These are phyloP conservation scores for Phyllostomus hastatus DNA, from an alignment of 2,113 vertebrate genomes.

Conservation along the genomic window DNA sequence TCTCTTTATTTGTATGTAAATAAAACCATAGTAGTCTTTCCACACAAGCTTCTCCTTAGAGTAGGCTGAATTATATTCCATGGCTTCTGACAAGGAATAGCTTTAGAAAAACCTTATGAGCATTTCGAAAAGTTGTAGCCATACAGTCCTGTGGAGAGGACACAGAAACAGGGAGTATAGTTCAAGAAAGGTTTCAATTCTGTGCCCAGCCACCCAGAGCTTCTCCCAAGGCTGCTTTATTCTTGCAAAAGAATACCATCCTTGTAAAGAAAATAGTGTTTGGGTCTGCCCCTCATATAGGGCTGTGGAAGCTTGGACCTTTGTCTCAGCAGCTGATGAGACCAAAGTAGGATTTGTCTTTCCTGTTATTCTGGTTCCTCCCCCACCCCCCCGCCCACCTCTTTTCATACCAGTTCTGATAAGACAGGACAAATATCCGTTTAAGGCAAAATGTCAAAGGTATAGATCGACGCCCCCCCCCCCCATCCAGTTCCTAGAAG, in stretches of 20 bases:
- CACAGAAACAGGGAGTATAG: neutral
- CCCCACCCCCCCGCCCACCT: neutral
- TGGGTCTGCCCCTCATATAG: neutral
- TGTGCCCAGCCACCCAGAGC: neutral
- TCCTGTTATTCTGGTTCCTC: neutral
- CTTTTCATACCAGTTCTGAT: neutral
- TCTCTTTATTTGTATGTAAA: neutral
- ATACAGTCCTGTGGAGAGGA: neutral
- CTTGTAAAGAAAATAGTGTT: neutral
- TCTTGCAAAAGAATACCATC: neutral
- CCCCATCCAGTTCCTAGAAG: neutral
- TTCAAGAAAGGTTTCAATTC: neutral
- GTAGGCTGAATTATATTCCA: neutral
- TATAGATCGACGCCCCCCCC: neutral
- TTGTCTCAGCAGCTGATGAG: neutral
- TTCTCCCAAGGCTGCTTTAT: neutral
- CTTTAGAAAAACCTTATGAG: neutral
- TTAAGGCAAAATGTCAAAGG: neutral
- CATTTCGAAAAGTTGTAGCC: neutral
- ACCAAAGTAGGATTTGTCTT: neutral
- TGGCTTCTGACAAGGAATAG: slow-evolving; percentile 5
- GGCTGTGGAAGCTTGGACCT: neutral
- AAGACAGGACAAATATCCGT: neutral
- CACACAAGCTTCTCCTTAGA: neutral
- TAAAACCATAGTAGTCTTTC: neutral